phyloP scores from a whole-genome alignment of 2,113 vertebrate species.

The Cyprinus carpio region DNA sequence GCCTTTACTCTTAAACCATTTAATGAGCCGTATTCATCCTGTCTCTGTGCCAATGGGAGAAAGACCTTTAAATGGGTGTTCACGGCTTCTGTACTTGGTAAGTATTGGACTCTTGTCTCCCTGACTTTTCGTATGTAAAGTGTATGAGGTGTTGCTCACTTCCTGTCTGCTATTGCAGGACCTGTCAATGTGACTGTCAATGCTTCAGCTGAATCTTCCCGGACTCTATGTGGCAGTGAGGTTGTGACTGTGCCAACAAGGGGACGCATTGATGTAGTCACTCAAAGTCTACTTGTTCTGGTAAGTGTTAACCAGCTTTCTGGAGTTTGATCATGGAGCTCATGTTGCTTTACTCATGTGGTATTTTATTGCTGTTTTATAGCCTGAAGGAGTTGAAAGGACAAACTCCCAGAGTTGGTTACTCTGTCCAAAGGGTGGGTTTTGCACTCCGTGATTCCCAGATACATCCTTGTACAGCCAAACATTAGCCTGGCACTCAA shows the following conservation, averaged over 20 bases:
- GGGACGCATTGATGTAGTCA: conserved; percentile 77
- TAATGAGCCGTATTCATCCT: conserved; percentile 42
- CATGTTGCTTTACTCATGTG: not conserved
- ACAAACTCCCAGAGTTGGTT: conserved; percentile 66
- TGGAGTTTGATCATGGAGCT: not conserved
- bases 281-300: conserved; percentile 77
- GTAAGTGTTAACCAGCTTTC: conserved; percentile 60
- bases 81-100: no score
- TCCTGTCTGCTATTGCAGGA: conserved; percentile 63
- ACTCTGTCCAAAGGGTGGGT: conserved; percentile 72
- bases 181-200: conserved; percentile 74
- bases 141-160: not conserved
- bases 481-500: no score
- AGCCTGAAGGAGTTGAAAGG: conserved; percentile 75
- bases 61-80: no score
- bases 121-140: not conserved
- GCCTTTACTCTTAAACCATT: no score
- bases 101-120: no score
- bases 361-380: not conserved
- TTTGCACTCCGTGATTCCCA: not conserved
- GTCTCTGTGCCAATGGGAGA: no score
- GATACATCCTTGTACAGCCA: no score
- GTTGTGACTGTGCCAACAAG: conserved; percentile 72
- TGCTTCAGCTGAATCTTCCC: conserved; percentile 73
- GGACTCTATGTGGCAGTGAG: conserved; percentile 69